Percentiles rank a stretch among this genome's conserved stretches.
Evolutionary conservation across 1,140 invertebrate species (phyloP).

Genomic region (Drosophila ohnishii): DNA sequence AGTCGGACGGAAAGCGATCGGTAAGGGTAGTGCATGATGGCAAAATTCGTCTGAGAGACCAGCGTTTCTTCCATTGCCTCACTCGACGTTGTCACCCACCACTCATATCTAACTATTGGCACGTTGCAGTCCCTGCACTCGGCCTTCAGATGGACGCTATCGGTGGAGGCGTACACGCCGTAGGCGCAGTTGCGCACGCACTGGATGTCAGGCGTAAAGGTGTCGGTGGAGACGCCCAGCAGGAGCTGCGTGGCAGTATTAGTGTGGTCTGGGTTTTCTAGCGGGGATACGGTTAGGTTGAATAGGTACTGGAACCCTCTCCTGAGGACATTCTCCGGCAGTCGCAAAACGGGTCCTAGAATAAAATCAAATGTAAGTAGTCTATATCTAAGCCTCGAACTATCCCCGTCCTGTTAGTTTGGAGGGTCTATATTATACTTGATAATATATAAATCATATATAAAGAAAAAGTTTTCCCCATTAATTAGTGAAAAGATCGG

Average conservation of each 20-base stretch:
- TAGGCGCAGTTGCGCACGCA: conserved; percentile 23
- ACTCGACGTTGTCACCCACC: conserved; percentile 6
- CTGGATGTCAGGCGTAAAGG: conserved; percentile 13
- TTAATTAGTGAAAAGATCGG: background rate
- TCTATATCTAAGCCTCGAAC: background rate
- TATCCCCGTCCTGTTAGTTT: too few relatives aligned
- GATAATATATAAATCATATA: background rate
- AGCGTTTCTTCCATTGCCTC: background rate
- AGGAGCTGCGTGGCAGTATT: conserved; percentile 1
- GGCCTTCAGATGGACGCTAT: conserved; percentile 14
- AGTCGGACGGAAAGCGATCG: background rate
- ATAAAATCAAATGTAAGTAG: too few relatives aligned
- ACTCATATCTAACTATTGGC: conserved; percentile 5
- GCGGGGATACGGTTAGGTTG: conserved; percentile 6
- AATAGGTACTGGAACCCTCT: background rate
- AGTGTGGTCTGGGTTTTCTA: background rate
- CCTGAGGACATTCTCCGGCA: conserved; percentile 12
- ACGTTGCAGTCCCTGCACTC: conserved; percentile 13
- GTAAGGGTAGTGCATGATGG: background rate
- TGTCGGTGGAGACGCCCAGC: background rate
- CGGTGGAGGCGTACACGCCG: background rate
- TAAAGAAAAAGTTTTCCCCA: too few relatives aligned
- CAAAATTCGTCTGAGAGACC: background rate
- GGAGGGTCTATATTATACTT: too few relatives aligned
- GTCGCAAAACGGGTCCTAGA: background rate